phyloP scores from a whole-genome alignment of 2,113 vertebrate genomes.

The Mola mola region DNA sequence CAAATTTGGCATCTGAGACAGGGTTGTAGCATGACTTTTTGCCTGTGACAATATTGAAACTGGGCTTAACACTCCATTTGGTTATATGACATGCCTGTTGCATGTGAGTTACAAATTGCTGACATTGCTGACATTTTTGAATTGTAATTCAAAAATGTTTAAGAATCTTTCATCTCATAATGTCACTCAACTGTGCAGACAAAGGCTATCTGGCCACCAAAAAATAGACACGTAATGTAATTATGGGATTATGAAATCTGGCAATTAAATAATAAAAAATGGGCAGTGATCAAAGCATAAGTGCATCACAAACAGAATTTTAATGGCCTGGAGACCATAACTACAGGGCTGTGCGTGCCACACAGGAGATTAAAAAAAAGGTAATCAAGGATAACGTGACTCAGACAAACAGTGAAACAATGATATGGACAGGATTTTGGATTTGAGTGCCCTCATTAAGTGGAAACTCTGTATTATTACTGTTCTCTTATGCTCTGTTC shows the following conservation, averaged over 20 bases:
- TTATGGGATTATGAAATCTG: slow-evolving; percentile 39
- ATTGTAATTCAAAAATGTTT: no score
- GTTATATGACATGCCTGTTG: background rate
- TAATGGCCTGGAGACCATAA: slow-evolving; percentile 24
- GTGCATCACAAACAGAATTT: slow-evolving; percentile 27
- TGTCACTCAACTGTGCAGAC: no score
- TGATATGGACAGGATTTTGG: slow-evolving; percentile 19
- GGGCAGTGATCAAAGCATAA: slow-evolving; percentile 25
- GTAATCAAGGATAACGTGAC: slow-evolving; percentile 17
- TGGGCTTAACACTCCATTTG: background rate
- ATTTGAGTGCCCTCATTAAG: slow-evolving; percentile 25
- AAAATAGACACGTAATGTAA: slow-evolving; percentile 21
- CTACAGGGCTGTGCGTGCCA: slow-evolving; percentile 25
- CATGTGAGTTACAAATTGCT: slow-evolving; percentile 2
- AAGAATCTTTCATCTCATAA: no score
- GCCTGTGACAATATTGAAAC: background rate
- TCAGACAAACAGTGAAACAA: slow-evolving; percentile 39
- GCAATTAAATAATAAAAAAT: slow-evolving; percentile 13
- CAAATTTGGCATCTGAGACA: no score
- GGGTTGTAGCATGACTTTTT: no score
- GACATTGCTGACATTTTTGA: no score
- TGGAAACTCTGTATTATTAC: no score
- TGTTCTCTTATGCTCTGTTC: slow-evolving; percentile 11
- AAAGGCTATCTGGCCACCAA: background rate
- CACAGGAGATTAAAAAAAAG: slow-evolving; percentile 12